These are phyloP conservation scores for Pygoscelis antarcticus DNA, from an alignment of 2,113 vertebrate species.

Conservation along the genomic window DNA sequence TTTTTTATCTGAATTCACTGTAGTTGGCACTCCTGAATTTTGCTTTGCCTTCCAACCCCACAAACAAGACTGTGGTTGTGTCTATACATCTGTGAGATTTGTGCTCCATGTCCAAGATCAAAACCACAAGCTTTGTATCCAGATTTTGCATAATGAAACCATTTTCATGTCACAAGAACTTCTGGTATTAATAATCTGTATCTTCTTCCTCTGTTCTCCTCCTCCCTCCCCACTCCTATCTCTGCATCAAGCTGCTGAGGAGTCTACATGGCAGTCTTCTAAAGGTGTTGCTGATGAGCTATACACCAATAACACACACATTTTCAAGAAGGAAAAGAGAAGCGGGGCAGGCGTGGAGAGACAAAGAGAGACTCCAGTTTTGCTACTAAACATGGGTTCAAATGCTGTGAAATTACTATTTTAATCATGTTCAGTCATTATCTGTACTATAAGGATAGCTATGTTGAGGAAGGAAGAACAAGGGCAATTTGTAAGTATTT, in stretches of 20 bases:
- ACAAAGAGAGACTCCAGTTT: not conserved
- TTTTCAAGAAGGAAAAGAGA: not conserved
- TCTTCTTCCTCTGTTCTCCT: not conserved
- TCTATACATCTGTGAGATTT: not conserved
- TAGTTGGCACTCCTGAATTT: not conserved
- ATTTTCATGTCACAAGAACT: not conserved
- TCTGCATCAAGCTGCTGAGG: not conserved
- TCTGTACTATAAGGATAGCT: not conserved
- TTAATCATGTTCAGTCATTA: not conserved
- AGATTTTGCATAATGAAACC: not conserved
- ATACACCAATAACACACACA: not conserved
- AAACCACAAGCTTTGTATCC: not conserved
- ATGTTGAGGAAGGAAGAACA: not conserved
- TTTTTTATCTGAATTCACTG: not conserved
- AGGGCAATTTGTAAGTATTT: not conserved
- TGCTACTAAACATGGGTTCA: not conserved
- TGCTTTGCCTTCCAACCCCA: not conserved
- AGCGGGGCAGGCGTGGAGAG: accelerated
- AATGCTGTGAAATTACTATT: not conserved
- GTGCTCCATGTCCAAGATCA: not conserved
- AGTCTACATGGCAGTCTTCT: not conserved
- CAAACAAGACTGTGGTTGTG: not conserved
- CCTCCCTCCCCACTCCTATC: not conserved
- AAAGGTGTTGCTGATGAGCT: not conserved
- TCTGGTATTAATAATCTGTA: not conserved